Evolutionary conservation across 2,888 invertebrate species (phyloP).

Genomic region (Ferrisia virgata): DNA sequence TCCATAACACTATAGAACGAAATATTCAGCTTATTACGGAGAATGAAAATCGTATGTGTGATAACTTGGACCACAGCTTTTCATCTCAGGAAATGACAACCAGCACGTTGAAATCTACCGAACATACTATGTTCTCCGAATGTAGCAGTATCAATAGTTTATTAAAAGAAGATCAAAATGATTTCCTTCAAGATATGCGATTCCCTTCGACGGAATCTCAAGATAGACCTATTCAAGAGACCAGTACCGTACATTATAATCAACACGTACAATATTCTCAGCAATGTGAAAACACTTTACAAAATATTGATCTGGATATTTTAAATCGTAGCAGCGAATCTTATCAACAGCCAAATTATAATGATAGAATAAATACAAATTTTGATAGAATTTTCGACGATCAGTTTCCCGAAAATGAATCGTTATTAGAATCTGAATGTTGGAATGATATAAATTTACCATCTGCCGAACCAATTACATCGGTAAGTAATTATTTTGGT

Average conservation of each 20-base stretch:
- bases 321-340: conserved; percentile 24
- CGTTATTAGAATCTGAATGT: conserved; percentile 31
- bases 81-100: conserved; percentile 2
- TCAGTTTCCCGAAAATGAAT: conserved; percentile 38
- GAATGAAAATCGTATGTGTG: background rate
- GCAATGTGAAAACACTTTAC: conserved; percentile 22
- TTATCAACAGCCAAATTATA: background rate
- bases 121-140: background rate
- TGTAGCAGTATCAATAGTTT: background rate
- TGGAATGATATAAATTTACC: conserved; percentile 40
- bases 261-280: conserved; percentile 16
- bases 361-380: conserved; percentile 26
- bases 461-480: background rate
- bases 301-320: conserved; percentile 39
- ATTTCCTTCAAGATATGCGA: conserved; percentile 27
- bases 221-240: background rate
- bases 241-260: background rate
- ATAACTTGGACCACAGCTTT: background rate
- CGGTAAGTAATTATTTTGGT: background rate
- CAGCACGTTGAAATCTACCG: background rate
- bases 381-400: conserved; percentile 37
- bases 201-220: background rate
- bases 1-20: background rate
- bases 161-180: background rate
- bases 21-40: conserved; percentile 8